A percentile compares a stretch with the other conserved stretches of the same genome.
These are phyloP conservation scores for Cephus nigrinus DNA, from an alignment of 2,888 invertebrate species.

Conservation along the genomic window DNA sequence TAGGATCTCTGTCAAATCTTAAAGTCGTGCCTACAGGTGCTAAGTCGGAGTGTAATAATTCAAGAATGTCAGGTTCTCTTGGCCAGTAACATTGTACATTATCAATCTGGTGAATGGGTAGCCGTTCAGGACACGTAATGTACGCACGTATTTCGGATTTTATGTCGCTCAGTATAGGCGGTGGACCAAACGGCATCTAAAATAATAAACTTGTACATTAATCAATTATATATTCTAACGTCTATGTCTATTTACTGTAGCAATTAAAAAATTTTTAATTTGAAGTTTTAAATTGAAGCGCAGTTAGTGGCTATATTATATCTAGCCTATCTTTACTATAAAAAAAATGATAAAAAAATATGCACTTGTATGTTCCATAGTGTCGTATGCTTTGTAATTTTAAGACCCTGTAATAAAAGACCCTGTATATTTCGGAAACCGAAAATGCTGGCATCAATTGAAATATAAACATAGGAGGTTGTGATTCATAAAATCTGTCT, in stretches of 20 bases:
- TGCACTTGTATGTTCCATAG: background rate
- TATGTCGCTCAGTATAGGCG: slow-evolving; percentile 76
- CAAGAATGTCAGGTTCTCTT: slow-evolving; percentile 69
- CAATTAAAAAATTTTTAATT: background rate
- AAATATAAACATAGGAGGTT: background rate
- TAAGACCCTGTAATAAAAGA: background rate
- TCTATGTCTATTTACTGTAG: background rate
- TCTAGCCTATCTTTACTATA: background rate
- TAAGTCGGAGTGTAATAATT: slow-evolving; percentile 68
- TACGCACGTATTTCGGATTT: slow-evolving; percentile 75
- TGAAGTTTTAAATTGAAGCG: background rate
- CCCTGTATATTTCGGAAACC: background rate
- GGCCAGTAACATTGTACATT: slow-evolving; percentile 77
- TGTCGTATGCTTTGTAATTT: background rate
- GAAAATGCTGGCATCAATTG: background rate
- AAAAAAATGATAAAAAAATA: background rate
- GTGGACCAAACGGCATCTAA: slow-evolving; percentile 67
- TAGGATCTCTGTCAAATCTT: slow-evolving; percentile 76
- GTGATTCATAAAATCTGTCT: background rate
- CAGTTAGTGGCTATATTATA: background rate
- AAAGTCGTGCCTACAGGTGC: slow-evolving; percentile 69
- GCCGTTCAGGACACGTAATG: slow-evolving; percentile 74
- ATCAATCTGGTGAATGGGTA: slow-evolving; percentile 80
- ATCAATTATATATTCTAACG: background rate
- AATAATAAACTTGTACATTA: slow-evolving; percentile 16